phyloP scores from a whole-genome alignment of 1,140 invertebrate species.

The Conus ventricosus region DNA sequence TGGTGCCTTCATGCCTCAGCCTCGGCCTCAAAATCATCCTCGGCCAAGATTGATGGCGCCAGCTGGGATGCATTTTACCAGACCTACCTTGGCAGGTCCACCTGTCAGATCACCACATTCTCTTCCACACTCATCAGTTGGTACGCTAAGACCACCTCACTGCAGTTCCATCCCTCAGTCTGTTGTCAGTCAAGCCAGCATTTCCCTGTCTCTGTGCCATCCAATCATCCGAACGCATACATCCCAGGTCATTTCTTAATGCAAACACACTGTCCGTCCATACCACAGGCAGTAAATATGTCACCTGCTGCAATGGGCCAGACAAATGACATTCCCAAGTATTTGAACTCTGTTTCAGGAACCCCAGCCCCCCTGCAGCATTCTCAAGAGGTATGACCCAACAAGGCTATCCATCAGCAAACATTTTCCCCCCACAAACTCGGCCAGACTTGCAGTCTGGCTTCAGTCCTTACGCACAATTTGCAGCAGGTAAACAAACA shows the following conservation, averaged over 20 bases:
- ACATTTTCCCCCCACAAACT: not conserved
- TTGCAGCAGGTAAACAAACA: not conserved
- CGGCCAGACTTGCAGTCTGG: not conserved
- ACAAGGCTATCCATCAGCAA: not conserved
- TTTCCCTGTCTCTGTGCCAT: not conserved
- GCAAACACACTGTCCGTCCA: not conserved
- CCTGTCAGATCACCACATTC: slow-evolving; percentile 15
- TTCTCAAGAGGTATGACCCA: not conserved
- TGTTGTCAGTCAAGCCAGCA: not conserved
- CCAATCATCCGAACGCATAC: not conserved
- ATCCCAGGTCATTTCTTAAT: not conserved
- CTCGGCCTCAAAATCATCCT: slow-evolving; percentile 3
- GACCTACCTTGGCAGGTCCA: not conserved
- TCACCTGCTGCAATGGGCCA: not conserved
- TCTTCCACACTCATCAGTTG: not conserved
- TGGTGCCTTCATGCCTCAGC: slow-evolving; percentile 19
- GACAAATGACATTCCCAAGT: not conserved
- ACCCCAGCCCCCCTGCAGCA: not conserved
- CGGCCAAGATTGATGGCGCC: slow-evolving; percentile 32
- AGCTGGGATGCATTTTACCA: slow-evolving; percentile 6
- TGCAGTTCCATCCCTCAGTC: not conserved
- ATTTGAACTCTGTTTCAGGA: not conserved
- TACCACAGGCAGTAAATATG: not conserved
- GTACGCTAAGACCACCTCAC: not conserved
- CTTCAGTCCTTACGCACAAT: not conserved